phyloP scores from a whole-genome alignment of 2,888 invertebrate genomes.

The Molorchus minor region DNA sequence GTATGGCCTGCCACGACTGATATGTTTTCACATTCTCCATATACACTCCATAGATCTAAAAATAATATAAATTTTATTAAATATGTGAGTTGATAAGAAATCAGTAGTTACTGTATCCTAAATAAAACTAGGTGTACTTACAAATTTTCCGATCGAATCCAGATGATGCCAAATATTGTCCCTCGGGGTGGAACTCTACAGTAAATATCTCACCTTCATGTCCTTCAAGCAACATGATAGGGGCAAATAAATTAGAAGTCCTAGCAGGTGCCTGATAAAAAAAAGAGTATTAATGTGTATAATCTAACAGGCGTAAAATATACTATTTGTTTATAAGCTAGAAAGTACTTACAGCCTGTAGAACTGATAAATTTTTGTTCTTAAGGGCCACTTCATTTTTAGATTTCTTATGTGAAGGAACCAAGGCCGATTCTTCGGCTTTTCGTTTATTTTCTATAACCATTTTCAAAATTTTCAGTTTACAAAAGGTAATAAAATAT shows the following conservation, averaged over 20 bases:
- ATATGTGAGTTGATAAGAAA: background rate
- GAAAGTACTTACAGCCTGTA: constrained; percentile 71
- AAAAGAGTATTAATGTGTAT: constrained; percentile 2
- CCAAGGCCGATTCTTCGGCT: constrained; percentile 70
- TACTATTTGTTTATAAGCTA: background rate
- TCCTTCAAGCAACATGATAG: constrained; percentile 95
- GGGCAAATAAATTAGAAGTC: constrained; percentile 88
- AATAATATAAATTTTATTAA: constrained; percentile 52
- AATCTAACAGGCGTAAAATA: background rate
- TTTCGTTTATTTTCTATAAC: constrained; percentile 69
- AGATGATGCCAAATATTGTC: constrained; percentile 90
- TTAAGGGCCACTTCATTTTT: constrained; percentile 78
- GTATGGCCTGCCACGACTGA: constrained; percentile 93
- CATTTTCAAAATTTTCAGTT: constrained; percentile 45
- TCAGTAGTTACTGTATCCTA: background rate
- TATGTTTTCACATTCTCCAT: constrained; percentile 97
- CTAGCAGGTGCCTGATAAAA: constrained; percentile 71
- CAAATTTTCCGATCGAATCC: constrained; percentile 97
- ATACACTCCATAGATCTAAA: constrained; percentile 93
- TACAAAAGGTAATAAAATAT: no score
- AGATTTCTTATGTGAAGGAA: constrained; percentile 72
- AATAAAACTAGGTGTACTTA: constrained; percentile 70
- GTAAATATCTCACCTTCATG: constrained; percentile 97
- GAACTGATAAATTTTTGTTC: constrained; percentile 78
- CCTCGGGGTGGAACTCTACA: constrained; percentile 95